These are phyloP conservation scores for Hemicentrotus pulcherrimus DNA, from an alignment of 35 echinoderm and acorn worm genomes.

Conservation along the genomic window DNA sequence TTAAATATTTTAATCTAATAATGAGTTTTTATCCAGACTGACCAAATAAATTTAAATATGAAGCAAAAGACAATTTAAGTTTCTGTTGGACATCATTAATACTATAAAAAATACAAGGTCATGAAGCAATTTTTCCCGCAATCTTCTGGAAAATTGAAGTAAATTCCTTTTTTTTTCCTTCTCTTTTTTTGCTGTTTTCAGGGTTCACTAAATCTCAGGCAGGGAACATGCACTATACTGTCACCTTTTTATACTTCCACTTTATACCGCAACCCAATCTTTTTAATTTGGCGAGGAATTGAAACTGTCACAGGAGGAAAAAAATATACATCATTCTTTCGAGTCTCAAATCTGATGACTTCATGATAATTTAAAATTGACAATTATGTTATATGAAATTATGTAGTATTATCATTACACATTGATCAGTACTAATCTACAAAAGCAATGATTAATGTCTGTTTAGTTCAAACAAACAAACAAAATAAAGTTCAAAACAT, in stretches of 20 bases:
- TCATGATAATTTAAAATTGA: background rate
- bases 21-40: too few species aligned
- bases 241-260: conserved; percentile 48
- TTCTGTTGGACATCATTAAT: too few species aligned
- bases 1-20: too few species aligned
- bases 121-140: too few species aligned
- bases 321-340: background rate
- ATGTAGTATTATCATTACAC: background rate
- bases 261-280: conserved; percentile 43
- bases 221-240: background rate
- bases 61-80: too few species aligned
- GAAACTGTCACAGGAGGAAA: background rate
- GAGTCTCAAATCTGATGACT: background rate
- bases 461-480: background rate
- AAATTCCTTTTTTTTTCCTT: too few species aligned
- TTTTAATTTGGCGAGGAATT: conserved; percentile 41
- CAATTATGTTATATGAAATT: background rate
- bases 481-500: background rate
- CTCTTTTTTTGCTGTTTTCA: background rate
- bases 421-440: background rate
- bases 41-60: too few species aligned
- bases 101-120: too few species aligned
- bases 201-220: background rate
- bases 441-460: background rate
- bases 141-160: too few species aligned